Conservation (phyloP, 2,888 invertebrate genomes). For the Chrysomela aeneicollis region DNA sequence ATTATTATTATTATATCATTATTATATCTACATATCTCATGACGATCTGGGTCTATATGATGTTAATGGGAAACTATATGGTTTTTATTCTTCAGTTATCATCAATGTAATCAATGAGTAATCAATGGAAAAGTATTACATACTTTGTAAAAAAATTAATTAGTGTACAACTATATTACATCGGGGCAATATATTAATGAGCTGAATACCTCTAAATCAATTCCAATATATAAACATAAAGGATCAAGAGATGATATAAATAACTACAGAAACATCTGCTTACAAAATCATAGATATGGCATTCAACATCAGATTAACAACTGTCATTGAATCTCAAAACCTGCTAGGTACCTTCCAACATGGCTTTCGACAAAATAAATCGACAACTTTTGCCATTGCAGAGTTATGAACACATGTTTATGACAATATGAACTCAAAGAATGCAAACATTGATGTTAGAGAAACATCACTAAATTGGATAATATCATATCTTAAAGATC, state of each 20-base stretch:
- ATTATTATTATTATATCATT: too few species aligned
- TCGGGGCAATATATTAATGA: neutral
- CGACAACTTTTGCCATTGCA: slow-evolving; percentile 15
- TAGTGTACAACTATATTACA: neutral
- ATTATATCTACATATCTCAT: too few species aligned
- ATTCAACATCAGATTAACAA: slow-evolving; percentile 12
- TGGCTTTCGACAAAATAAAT: slow-evolving; percentile 17
- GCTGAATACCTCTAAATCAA: slow-evolving; percentile 12
- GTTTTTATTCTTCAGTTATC: too few species aligned
- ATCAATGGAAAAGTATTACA: slow-evolving; percentile 8
- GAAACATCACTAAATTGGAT: too few species aligned
- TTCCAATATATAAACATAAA: slow-evolving; percentile 13
- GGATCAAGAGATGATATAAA: slow-evolving; percentile 8
- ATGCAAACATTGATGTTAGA: too few species aligned
- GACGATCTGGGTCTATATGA: too few species aligned
- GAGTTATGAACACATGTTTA: slow-evolving; percentile 9
- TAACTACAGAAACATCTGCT: slow-evolving; percentile 19
- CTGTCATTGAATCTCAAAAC: slow-evolving; percentile 7
- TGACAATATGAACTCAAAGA: slow-evolving; percentile 10
- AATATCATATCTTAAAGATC: slow-evolving; percentile 11
- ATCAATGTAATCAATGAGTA: too few species aligned
- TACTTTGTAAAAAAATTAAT: neutral
- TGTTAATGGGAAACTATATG: too few species aligned
- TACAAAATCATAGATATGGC: slow-evolving; percentile 16
- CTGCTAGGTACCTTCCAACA: slow-evolving; percentile 12